phyloP scores from a whole-genome alignment of 2,797 vertebrate genomes.

The Lycodopsis pacificus region DNA sequence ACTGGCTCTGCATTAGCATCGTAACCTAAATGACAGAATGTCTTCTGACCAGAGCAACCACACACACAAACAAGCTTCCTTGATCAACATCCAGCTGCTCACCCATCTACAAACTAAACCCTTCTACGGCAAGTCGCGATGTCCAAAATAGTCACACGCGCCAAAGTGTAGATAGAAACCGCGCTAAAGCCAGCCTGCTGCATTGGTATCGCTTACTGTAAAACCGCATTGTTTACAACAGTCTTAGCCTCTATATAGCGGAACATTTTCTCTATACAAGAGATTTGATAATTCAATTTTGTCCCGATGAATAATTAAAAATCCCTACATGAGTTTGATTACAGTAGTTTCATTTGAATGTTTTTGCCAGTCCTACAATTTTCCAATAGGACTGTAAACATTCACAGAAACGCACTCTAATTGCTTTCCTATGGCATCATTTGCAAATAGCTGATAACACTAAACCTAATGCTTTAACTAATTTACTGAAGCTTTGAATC shows the following conservation, averaged over 20 bases:
- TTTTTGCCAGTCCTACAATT: too few species aligned
- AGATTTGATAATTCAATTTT: not conserved
- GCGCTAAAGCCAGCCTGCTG: not conserved
- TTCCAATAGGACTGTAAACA: not conserved
- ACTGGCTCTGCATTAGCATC: conserved; percentile 9
- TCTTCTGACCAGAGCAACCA: too few species aligned
- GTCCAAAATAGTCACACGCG: conserved; percentile 42
- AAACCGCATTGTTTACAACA: not conserved
- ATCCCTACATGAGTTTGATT: not conserved
- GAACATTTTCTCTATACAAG: not conserved
- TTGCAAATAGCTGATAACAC: not conserved
- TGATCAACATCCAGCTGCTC: not conserved
- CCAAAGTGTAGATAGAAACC: not conserved
- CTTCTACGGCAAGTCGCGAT: conserved; percentile 52
- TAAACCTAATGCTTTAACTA: not conserved
- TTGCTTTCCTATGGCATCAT: not conserved
- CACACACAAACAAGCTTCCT: not conserved
- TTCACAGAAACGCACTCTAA: not conserved
- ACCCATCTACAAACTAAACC: too few species aligned
- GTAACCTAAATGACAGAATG: not conserved
- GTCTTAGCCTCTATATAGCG: not conserved
- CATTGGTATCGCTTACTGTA: not conserved
- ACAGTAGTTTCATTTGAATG: not conserved
- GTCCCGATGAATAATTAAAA: not conserved
- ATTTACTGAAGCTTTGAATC: not conserved